Percentiles rank a stretch among this genome's conserved stretches.
These are phyloP conservation scores for Nyleta sp. DNA, from an alignment of 2,888 invertebrate species.

Conservation along the genomic window DNA sequence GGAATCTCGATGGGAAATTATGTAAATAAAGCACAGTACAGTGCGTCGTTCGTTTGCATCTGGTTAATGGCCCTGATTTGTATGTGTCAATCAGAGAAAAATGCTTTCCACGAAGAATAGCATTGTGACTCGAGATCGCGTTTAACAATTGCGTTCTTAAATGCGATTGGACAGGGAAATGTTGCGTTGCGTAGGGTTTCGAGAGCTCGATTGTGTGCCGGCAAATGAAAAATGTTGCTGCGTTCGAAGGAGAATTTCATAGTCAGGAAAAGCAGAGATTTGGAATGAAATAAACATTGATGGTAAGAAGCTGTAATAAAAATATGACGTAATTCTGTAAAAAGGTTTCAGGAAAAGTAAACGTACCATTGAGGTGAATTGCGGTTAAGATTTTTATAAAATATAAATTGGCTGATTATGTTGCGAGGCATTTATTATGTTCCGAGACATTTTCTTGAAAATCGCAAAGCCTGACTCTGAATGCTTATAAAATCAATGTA, in stretches of 20 bases:
- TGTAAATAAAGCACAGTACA: neutral
- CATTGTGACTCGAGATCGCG: constrained; percentile 8
- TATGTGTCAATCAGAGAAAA: constrained; percentile 31
- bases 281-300: constrained; percentile 38
- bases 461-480: too few relatives aligned
- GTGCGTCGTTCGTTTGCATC: constrained; percentile 3
- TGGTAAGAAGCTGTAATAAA: constrained; percentile 26
- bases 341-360: constrained; percentile 1
- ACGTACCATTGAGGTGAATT: neutral
- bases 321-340: constrained; percentile 16
- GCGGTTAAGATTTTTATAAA: neutral
- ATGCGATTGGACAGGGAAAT: constrained; percentile 27
- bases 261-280: constrained; percentile 12
- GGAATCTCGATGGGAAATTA: neutral
- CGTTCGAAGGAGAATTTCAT: constrained; percentile 11
- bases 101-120: constrained; percentile 6
- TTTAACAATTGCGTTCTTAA: constrained; percentile 34
- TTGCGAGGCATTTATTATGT: neutral
- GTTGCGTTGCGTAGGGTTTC: constrained; percentile 26
- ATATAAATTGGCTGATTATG: constrained; percentile 3
- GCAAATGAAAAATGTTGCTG: constrained; percentile 29
- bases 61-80: constrained; percentile 19
- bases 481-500: too few relatives aligned
- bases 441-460: too few relatives aligned
- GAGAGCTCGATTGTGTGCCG: constrained; percentile 17